A percentile compares a stretch with the other conserved stretches of the same genome.
Evolutionary conservation across 2,797 vertebrate species (phyloP).

Genomic region (Argya squamiceps): DNA sequence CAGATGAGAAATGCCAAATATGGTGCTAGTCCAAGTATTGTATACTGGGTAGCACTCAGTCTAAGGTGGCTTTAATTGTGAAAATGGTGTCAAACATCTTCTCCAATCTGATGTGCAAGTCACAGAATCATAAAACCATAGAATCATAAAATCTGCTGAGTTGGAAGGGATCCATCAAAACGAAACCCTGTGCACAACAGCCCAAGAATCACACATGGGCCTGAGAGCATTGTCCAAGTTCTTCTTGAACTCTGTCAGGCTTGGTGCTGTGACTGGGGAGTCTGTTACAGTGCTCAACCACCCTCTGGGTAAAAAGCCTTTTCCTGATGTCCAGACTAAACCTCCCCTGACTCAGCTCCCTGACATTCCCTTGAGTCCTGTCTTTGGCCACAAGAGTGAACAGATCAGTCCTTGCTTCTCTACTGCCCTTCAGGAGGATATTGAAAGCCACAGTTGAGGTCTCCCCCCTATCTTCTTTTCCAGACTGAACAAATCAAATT

Average conservation of each 20-base stretch:
- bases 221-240: background rate
- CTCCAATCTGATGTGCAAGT: background rate
- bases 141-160: background rate
- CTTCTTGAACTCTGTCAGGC: background rate
- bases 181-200: accelerated
- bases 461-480: background rate
- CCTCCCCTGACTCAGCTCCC: background rate
- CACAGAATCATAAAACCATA: background rate
- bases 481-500: background rate
- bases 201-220: background rate
- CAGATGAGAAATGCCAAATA: background rate
- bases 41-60: background rate
- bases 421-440: background rate
- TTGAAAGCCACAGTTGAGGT: background rate
- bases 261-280: background rate
- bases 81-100: background rate
- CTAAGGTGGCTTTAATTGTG: background rate
- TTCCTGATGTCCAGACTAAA: background rate
- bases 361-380: background rate
- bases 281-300: background rate
- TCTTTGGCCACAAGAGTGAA: background rate
- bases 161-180: background rate
- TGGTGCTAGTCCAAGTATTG: background rate
- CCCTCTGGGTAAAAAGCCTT: background rate
- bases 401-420: background rate